phyloP scores from a whole-genome alignment of 2,888 invertebrate species.

The Callinectes sapidus region DNA sequence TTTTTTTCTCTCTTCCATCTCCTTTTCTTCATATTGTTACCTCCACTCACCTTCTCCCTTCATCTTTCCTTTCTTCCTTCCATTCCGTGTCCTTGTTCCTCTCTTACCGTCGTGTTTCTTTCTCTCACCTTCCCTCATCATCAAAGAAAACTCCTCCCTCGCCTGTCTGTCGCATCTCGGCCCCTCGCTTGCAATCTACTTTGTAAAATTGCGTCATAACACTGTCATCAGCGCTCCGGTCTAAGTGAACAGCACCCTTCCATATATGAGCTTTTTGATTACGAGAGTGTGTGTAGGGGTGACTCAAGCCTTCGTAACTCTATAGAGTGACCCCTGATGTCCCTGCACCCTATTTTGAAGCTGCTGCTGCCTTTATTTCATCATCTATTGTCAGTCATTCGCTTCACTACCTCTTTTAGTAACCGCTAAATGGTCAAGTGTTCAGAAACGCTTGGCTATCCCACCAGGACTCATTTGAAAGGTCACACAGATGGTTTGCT shows the following conservation, averaged over 20 bases:
- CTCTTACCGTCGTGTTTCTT: not conserved
- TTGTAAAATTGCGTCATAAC: not conserved
- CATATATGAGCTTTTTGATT: not conserved
- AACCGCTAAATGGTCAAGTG: not conserved
- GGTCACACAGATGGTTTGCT: too few species aligned
- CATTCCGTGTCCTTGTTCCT: not conserved
- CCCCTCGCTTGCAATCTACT: not conserved
- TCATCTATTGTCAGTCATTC: not conserved
- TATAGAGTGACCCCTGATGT: not conserved
- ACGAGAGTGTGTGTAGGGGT: not conserved
- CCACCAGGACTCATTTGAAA: not conserved
- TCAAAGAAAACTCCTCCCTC: not conserved
- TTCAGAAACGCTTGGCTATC: not conserved
- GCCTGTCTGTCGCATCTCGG: not conserved
- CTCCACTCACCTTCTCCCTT: not conserved
- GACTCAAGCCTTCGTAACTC: not conserved
- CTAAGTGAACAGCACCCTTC: not conserved
- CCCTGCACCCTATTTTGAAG: not conserved
- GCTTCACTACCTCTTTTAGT: not conserved
- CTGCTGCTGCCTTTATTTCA: not conserved
- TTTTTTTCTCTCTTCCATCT: not conserved
- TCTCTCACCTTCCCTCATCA: slow-evolving; percentile 22
- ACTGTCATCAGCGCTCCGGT: not conserved
- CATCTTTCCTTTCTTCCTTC: not conserved
- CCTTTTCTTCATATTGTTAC: not conserved